Evolutionary conservation across 2,888 invertebrate species (phyloP).

Genomic region (Hermaeophaga mercurialis): DNA sequence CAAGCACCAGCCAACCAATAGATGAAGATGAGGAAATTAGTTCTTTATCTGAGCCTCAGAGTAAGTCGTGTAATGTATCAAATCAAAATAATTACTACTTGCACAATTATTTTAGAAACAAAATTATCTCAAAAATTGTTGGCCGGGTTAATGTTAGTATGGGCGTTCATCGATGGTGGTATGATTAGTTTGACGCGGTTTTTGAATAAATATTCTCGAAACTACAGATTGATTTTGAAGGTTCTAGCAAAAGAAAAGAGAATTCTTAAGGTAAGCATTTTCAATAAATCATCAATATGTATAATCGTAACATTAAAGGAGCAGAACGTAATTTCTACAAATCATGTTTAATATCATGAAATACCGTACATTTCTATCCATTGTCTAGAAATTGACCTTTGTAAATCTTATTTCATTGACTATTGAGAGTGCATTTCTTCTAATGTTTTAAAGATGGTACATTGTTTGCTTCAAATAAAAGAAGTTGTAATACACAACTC

Average conservation of each 20-base stretch:
- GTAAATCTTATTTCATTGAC: too few relatives aligned
- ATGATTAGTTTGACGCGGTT: slow-evolving; percentile 82
- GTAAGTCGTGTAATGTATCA: too few relatives aligned
- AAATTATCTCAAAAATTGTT: slow-evolving; percentile 61
- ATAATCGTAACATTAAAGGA: neutral
- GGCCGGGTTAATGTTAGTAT: slow-evolving; percentile 63
- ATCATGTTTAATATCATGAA: too few relatives aligned
- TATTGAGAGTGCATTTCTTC: too few relatives aligned
- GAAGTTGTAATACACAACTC: too few relatives aligned
- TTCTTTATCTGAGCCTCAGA: slow-evolving; percentile 46
- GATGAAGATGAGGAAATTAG: slow-evolving; percentile 49
- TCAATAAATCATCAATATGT: neutral
- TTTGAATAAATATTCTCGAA: slow-evolving; percentile 86
- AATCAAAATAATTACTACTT: too few relatives aligned
- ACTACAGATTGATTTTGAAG: slow-evolving; percentile 92
- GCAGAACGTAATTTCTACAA: too few relatives aligned
- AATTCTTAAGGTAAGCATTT: slow-evolving; percentile 72
- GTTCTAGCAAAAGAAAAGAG: slow-evolving; percentile 89
- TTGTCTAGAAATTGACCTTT: too few relatives aligned
- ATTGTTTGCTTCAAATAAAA: too few relatives aligned
- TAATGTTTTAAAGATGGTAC: too few relatives aligned
- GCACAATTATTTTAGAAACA: slow-evolving; percentile 48
- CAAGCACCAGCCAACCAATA: slow-evolving; percentile 50
- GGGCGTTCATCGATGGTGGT: slow-evolving; percentile 76
- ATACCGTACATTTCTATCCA: too few relatives aligned